Evolutionary conservation across 2,797 vertebrate species (phyloP).

Genomic region (Choloepus didactylus): DNA sequence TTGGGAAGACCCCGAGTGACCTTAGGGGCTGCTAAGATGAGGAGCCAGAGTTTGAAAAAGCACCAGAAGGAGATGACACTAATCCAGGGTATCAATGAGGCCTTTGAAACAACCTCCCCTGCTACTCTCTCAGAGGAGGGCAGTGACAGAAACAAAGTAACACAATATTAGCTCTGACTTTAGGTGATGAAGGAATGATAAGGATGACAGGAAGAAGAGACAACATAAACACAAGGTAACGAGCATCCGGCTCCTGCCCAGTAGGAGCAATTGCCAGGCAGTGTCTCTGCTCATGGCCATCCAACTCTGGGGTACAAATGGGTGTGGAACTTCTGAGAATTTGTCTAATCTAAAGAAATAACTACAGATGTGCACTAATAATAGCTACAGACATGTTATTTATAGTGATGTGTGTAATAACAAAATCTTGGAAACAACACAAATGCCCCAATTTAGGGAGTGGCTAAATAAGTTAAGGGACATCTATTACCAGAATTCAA

Average conservation of each 20-base stretch:
- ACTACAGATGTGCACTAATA: background rate
- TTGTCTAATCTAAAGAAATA: slow-evolving; percentile 29
- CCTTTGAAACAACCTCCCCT: accelerated
- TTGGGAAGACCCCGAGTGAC: background rate
- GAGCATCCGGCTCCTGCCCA: background rate
- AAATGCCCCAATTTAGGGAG: background rate
- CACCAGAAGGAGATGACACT: background rate
- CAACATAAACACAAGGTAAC: background rate
- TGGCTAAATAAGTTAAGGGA: background rate
- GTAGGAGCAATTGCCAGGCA: background rate
- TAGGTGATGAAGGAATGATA: background rate
- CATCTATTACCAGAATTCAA: background rate
- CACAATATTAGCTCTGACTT: accelerated
- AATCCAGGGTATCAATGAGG: background rate
- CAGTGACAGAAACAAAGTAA: background rate
- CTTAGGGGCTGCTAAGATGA: background rate
- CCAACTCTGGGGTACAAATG: background rate
- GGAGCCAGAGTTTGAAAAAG: background rate
- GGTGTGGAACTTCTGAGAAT: background rate
- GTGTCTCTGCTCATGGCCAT: background rate
- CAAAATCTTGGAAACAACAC: slow-evolving; percentile 9
- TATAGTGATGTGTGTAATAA: background rate
- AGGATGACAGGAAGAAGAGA: background rate
- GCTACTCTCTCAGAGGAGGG: background rate
- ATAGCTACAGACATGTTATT: background rate